Percentiles rank a stretch among this genome's conserved stretches.
Evolutionary conservation across 64 coral and sea anemone species (phyloP).

Genomic region (Catalaphyllia jardinei): DNA sequence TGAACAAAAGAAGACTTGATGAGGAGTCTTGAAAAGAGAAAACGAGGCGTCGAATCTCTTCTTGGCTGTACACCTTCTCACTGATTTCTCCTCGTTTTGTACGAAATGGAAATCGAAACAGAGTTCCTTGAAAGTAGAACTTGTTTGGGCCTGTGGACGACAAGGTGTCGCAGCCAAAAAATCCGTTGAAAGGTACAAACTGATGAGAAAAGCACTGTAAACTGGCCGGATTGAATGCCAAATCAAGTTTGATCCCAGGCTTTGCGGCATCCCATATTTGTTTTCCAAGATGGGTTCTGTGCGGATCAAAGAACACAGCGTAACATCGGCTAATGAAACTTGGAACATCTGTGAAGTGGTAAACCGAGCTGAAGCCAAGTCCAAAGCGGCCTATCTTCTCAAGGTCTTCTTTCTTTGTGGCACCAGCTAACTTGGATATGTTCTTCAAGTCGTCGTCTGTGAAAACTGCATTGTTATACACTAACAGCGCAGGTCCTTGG

Average conservation of each 20-base stretch:
- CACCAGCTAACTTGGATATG: constrained; percentile 85
- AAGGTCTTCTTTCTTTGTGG: constrained; percentile 85
- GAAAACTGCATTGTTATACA: constrained; percentile 82
- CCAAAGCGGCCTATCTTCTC: constrained; percentile 95
- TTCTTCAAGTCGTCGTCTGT: constrained; percentile 80
- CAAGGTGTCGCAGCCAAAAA: constrained; percentile 89
- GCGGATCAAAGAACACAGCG: constrained; percentile 81
- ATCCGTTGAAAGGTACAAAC: constrained; percentile 72
- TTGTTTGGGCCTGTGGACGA: too few species aligned
- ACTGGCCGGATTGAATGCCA: constrained; percentile 25
- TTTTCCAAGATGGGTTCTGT: constrained; percentile 57
- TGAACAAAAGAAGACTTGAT: constrained; percentile 73
- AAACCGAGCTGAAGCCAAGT: constrained; percentile 92
- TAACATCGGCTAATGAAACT: constrained; percentile 75
- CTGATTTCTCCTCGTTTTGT: constrained; percentile 63
- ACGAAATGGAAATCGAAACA: constrained; percentile 90
- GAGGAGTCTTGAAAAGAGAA: constrained; percentile 64
- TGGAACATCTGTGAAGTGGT: constrained; percentile 90
- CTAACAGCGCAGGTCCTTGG: constrained; percentile 86
- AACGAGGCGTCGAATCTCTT: constrained; percentile 35
- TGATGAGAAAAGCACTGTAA: constrained; percentile 70
- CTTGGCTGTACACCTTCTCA: constrained; percentile 59
- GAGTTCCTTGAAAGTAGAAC: constrained; percentile 81
- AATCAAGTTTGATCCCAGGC: constrained; percentile 85
- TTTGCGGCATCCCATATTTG: constrained; percentile 49